These are phyloP conservation scores for Tympanoctomys barrerae DNA, from an alignment of 2,797 vertebrate species.

Conservation along the genomic window DNA sequence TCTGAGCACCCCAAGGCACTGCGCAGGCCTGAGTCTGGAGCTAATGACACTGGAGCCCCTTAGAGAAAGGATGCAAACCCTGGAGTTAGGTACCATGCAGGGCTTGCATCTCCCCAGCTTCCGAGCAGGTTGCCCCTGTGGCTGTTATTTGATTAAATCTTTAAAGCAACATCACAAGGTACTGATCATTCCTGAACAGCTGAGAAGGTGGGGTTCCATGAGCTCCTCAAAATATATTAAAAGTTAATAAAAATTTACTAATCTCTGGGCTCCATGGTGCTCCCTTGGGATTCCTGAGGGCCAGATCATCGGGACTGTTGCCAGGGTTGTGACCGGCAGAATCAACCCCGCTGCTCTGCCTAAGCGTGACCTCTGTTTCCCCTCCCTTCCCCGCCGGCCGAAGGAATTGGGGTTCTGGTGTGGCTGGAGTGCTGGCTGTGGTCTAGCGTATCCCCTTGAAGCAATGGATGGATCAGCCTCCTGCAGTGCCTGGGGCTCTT, in stretches of 20 bases:
- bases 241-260: not conserved
- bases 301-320: not conserved
- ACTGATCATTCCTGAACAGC: not conserved
- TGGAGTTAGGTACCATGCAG: not conserved
- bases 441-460: constrained; percentile 44
- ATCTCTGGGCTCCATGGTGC: not conserved
- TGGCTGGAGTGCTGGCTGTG: constrained; percentile 47
- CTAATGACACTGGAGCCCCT: not conserved
- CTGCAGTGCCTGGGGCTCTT: constrained; percentile 13
- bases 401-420: constrained; percentile 68
- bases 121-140: not conserved
- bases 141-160: not conserved
- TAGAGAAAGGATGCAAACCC: not conserved
- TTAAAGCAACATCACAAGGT: not conserved
- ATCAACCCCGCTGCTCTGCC: constrained; percentile 58
- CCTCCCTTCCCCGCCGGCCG: constrained; percentile 61
- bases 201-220: constrained; percentile 39
- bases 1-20: not conserved
- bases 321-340: not conserved
- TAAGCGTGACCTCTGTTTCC: constrained; percentile 73
- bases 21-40: not conserved
- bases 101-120: not conserved
- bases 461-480: constrained; percentile 73
- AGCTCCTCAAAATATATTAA: not conserved
- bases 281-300: not conserved